Percentiles rank a stretch among this genome's conserved stretches.
Conservation (phyloP, 2,888 invertebrate genomes). For the Bombyx huttoni region DNA sequence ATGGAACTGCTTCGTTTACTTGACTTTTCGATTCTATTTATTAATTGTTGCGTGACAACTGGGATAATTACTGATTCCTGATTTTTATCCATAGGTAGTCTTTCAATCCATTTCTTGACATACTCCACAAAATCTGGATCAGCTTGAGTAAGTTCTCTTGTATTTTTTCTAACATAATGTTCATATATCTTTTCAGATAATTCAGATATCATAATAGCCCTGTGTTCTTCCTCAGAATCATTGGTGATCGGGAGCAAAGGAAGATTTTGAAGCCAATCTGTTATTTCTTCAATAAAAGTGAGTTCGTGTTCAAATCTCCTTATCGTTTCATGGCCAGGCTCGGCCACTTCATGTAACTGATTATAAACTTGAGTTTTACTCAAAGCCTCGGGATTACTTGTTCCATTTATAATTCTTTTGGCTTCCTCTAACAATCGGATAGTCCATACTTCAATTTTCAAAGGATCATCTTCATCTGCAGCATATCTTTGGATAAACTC, state of each 20-base stretch:
- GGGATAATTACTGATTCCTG: constrained; percentile 19
- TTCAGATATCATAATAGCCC: constrained; percentile 26
- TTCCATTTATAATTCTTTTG: constrained; percentile 21
- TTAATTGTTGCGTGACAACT: constrained; percentile 28
- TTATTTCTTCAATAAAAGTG: constrained; percentile 34
- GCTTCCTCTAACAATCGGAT: constrained; percentile 30
- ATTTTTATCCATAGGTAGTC: constrained; percentile 25
- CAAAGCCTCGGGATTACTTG: constrained; percentile 12
- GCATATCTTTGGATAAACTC: constrained; percentile 29
- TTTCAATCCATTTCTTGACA: constrained; percentile 28
- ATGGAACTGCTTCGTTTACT: constrained; percentile 6
- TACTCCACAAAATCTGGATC: constrained; percentile 22
- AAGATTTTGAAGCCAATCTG: constrained; percentile 40
- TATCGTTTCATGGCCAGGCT: constrained; percentile 22
- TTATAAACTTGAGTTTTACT: constrained; percentile 23
- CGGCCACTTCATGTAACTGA: constrained; percentile 16
- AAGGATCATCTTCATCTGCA: constrained; percentile 27
- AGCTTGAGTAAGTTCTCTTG: constrained; percentile 9
- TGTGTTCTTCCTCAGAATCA: constrained; percentile 12
- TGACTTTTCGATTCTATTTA: constrained; percentile 26
- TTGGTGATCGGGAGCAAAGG: constrained; percentile 23
- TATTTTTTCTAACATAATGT: constrained; percentile 11
- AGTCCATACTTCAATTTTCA: constrained; percentile 35
- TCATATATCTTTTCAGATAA: constrained; percentile 30
- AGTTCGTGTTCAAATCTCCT: constrained; percentile 25